Conservation (phyloP, 2,113 vertebrate species). For the Quiscalus mexicanus region DNA sequence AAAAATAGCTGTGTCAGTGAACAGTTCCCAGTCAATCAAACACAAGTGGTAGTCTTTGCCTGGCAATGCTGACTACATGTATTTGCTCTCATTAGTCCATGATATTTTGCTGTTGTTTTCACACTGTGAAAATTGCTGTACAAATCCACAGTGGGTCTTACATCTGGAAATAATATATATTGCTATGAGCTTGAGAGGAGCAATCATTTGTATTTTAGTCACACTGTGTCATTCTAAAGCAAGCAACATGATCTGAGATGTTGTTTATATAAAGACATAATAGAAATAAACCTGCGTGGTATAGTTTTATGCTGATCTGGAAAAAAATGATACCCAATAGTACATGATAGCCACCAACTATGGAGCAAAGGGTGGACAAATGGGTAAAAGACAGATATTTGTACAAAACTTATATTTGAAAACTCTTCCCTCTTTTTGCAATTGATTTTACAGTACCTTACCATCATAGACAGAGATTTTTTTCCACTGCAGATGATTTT, state of each 20-base stretch:
- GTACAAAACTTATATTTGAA: not conserved
- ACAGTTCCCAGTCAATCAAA: not conserved
- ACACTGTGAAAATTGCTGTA: not conserved
- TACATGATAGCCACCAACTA: not conserved
- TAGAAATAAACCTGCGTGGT: not conserved
- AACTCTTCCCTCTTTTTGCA: not conserved
- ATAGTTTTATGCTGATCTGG: not conserved
- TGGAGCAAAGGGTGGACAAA: not conserved
- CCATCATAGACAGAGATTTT: not conserved
- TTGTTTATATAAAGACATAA: not conserved
- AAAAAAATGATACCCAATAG: not conserved
- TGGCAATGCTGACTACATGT: not conserved
- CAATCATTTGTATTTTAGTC: not conserved
- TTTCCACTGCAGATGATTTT: not conserved
- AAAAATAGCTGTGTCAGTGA: not conserved
- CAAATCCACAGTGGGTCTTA: not conserved
- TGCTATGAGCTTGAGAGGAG: not conserved
- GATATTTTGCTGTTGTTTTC: not conserved
- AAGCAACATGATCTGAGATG: not conserved
- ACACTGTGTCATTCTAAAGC: not conserved
- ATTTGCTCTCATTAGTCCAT: not conserved
- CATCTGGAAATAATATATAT: not conserved
- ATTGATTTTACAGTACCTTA: not conserved
- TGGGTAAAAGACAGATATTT: not conserved
- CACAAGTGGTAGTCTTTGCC: not conserved